These are phyloP conservation scores for Corydoras sp. DNA, from an alignment of 2,113 vertebrate genomes.

Conservation along the genomic window DNA sequence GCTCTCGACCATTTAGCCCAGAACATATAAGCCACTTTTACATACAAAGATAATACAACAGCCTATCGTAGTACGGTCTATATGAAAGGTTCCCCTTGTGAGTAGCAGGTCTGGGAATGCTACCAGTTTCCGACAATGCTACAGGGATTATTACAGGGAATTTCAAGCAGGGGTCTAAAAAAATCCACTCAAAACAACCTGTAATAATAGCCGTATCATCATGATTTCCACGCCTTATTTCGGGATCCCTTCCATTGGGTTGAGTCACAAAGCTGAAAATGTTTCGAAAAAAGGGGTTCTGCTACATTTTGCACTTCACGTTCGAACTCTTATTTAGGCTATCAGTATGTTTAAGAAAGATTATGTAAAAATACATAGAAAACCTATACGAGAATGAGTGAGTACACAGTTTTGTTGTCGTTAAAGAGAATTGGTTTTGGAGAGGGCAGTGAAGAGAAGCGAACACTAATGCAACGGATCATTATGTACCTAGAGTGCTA, in stretches of 20 bases:
- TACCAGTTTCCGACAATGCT: conserved; percentile 11
- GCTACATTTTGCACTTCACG: conserved; percentile 39
- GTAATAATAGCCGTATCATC: conserved; percentile 34
- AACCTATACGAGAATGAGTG: background rate
- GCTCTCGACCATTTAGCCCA: conserved; percentile 15
- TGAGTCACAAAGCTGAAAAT: background rate
- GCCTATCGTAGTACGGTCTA: conserved; percentile 16
- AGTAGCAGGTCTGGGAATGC: conserved; percentile 16
- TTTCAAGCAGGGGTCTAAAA: conserved; percentile 30
- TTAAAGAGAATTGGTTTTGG: conserved; percentile 21
- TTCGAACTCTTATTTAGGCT: background rate
- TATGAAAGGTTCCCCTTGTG: conserved; percentile 24
- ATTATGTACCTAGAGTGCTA: conserved; percentile 14
- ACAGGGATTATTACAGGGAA: conserved; percentile 39
- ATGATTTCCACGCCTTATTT: conserved; percentile 10
- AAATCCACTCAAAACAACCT: conserved; percentile 34
- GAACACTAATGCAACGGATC: conserved; percentile 29
- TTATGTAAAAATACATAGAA: conserved; percentile 3
- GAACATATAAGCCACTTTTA: conserved; percentile 9
- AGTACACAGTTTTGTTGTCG: conserved; percentile 35
- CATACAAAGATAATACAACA: conserved; percentile 32
- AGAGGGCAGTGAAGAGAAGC: conserved; percentile 26
- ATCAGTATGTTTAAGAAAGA: background rate
- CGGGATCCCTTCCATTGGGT: conserved; percentile 18
- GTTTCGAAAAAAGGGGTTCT: conserved; percentile 11